Evolutionary conservation across 2,888 invertebrate species (phyloP).

Genomic region (Orchestes rusci): DNA sequence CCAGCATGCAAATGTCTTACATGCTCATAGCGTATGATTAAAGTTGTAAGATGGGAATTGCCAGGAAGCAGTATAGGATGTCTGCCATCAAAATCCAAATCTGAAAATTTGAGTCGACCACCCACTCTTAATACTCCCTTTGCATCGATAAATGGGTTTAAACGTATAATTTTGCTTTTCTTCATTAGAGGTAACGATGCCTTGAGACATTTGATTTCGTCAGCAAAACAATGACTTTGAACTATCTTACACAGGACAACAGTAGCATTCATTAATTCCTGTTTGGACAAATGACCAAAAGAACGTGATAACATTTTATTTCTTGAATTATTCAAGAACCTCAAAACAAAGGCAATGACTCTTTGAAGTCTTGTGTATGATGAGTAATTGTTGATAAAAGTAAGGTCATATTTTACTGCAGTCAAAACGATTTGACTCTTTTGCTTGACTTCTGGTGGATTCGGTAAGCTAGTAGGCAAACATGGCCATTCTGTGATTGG

Average conservation of each 20-base stretch:
- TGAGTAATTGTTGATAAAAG: constrained; percentile 10
- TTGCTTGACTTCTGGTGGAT: constrained; percentile 1
- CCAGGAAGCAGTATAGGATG: constrained; percentile 19
- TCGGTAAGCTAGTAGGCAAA: neutral
- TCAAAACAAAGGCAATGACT: constrained; percentile 1
- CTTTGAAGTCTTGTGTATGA: constrained; percentile 9
- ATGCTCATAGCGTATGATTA: constrained; percentile 16
- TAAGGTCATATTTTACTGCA: neutral
- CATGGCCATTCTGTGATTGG: neutral
- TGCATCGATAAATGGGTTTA: constrained; percentile 19
- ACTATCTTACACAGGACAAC: constrained; percentile 5
- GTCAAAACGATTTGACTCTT: neutral
- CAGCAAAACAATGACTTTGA: constrained; percentile 10
- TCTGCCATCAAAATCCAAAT: constrained; percentile 13
- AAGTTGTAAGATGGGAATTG: constrained; percentile 7
- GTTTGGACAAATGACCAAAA: neutral
- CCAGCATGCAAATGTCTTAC: constrained; percentile 20
- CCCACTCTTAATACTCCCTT: constrained; percentile 14
- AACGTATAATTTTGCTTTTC: constrained; percentile 7
- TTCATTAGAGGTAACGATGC: constrained; percentile 1
- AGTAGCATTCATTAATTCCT: constrained; percentile 2
- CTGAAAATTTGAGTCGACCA: constrained; percentile 1
- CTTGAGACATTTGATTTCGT: constrained; percentile 6
- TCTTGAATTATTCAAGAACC: constrained; percentile 9
- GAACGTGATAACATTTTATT: neutral